Evolutionary conservation across 2,113 vertebrate genomes (phyloP).

Genomic region (Centropus unirufus): DNA sequence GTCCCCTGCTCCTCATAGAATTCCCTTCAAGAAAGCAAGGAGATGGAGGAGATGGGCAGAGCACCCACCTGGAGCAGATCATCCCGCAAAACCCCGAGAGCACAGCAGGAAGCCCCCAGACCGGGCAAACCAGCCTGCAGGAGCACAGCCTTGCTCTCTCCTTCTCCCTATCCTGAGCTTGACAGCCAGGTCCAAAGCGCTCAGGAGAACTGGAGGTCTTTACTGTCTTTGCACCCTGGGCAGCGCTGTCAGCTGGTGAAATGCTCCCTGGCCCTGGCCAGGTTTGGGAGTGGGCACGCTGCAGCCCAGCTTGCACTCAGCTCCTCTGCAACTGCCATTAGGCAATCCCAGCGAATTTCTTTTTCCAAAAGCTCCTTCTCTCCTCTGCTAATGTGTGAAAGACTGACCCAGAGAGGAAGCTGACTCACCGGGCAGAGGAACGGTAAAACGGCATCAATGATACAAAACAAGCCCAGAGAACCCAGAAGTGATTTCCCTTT

Average conservation of each 20-base stretch:
- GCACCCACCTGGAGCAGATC: neutral
- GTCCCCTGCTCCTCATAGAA: neutral
- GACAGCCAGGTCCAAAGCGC: neutral
- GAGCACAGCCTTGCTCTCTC: neutral
- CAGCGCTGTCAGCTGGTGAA: neutral
- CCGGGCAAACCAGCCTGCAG: neutral
- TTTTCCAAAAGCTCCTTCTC: neutral
- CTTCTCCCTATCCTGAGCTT: fast-evolving
- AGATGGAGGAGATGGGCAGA: neutral
- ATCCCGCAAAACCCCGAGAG: neutral
- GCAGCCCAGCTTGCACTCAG: neutral
- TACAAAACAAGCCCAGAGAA: neutral
- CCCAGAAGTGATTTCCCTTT: neutral
- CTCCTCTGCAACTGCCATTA: neutral
- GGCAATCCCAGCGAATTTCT: neutral
- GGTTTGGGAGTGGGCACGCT: neutral
- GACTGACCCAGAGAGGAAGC: neutral
- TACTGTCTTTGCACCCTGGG: fast-evolving
- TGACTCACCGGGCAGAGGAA: conserved; percentile 45
- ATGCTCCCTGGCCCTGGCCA: neutral
- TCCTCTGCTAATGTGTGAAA: neutral
- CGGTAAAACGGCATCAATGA: neutral
- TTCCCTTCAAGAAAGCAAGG: neutral
- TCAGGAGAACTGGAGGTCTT: neutral
- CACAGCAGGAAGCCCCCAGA: neutral